Percentiles rank a stretch among this genome's conserved stretches.
Conservation (phyloP, 2,888 invertebrate species). For the Calliphora vomitoria region DNA sequence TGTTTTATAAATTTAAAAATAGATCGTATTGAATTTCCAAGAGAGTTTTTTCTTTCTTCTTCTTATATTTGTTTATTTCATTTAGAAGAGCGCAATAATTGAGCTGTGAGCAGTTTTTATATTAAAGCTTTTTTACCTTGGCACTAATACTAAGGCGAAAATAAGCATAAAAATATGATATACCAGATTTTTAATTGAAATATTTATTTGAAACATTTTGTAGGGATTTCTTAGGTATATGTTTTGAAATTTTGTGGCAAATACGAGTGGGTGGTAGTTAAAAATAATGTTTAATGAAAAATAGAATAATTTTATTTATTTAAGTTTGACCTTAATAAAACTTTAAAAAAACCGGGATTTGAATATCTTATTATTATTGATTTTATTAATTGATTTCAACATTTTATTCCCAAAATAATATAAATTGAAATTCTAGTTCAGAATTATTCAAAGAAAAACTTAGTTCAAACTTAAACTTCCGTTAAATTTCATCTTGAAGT, state of each 20-base stretch:
- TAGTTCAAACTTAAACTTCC: too few species aligned
- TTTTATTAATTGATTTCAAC: too few species aligned
- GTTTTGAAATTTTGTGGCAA: background rate
- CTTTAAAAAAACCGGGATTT: too few species aligned
- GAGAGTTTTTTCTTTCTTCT: slow-evolving; percentile 59
- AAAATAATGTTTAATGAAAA: background rate
- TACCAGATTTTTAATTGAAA: slow-evolving; percentile 15
- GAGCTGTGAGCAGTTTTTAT: slow-evolving; percentile 21
- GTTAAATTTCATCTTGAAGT: too few species aligned
- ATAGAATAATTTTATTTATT: background rate
- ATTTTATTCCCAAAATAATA: too few species aligned
- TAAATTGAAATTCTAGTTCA: too few species aligned
- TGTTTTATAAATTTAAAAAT: slow-evolving; percentile 78
- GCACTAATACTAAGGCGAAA: slow-evolving; percentile 76
- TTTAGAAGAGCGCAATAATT: slow-evolving; percentile 25
- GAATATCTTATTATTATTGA: too few species aligned
- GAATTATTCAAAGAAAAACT: too few species aligned
- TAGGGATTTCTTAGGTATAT: background rate
- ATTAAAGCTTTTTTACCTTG: slow-evolving; percentile 78
- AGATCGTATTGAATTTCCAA: slow-evolving; percentile 82
- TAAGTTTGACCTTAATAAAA: too few species aligned
- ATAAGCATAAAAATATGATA: slow-evolving; percentile 34
- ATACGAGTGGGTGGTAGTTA: slow-evolving; percentile 18
- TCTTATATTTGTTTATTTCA: background rate
- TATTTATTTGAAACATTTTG: slow-evolving; percentile 17